Evolutionary conservation across 2,113 vertebrate genomes (phyloP).

Genomic region (Dissostichus mawsoni): DNA sequence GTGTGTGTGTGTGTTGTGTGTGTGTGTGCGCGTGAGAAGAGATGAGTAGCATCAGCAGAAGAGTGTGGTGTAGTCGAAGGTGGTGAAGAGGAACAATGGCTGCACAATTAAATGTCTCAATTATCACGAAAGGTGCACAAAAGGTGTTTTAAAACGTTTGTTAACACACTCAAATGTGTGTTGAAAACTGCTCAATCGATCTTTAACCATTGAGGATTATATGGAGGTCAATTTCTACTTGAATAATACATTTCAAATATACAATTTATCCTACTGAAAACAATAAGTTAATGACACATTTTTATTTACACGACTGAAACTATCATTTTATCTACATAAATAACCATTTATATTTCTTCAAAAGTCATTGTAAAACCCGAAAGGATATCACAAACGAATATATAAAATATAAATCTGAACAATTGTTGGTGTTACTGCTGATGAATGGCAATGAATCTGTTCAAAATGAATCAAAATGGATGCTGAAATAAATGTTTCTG

Average conservation of each 20-base stretch:
- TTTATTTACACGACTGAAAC: neutral
- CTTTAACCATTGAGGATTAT: neutral
- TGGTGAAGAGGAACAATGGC: slow-evolving; percentile 6
- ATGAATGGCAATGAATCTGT: too few relatives aligned
- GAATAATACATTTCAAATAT: neutral
- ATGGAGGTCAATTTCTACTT: neutral
- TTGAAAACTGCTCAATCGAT: neutral
- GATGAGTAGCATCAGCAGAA: slow-evolving; percentile 12
- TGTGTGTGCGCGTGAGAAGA: neutral
- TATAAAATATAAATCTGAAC: too few relatives aligned
- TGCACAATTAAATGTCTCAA: slow-evolving; percentile 28
- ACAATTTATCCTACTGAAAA: neutral
- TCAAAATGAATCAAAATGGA: too few relatives aligned
- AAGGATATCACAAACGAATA: too few relatives aligned
- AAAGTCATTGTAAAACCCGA: too few relatives aligned
- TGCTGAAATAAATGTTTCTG: too few relatives aligned
- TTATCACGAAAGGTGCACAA: neutral
- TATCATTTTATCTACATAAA: neutral
- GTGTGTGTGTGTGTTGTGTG: too few relatives aligned
- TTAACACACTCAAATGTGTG: neutral
- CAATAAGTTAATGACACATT: neutral
- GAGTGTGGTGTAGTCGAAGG: slow-evolving; percentile 1
- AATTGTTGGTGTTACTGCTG: too few relatives aligned
- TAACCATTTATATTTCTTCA: too few relatives aligned
- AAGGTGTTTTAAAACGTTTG: neutral